These are phyloP conservation scores for Prionace glauca DNA, from an alignment of 2,797 vertebrate genomes.

Conservation along the genomic window DNA sequence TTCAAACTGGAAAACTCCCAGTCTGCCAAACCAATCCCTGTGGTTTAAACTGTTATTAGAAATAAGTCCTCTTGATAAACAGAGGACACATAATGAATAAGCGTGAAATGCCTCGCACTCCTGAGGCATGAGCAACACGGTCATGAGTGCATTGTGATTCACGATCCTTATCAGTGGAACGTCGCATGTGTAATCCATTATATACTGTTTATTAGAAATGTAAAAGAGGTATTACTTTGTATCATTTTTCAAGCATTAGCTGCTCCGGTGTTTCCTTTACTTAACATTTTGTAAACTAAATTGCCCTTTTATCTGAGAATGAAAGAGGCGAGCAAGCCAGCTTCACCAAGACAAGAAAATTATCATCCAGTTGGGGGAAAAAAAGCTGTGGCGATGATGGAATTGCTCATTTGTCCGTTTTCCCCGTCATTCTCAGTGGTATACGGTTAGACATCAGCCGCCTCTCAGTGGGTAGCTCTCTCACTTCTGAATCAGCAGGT, in stretches of 20 bases:
- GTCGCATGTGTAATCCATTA: not conserved
- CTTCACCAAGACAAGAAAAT: not conserved
- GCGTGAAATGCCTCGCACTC: not conserved
- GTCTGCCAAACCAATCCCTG: slow-evolving; percentile 14
- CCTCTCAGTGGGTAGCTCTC: not conserved
- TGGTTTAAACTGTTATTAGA: not conserved
- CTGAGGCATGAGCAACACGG: not conserved
- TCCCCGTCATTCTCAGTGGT: not conserved
- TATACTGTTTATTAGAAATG: not conserved
- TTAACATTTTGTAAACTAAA: not conserved
- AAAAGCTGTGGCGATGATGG: not conserved
- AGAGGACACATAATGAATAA: not conserved
- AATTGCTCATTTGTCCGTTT: not conserved
- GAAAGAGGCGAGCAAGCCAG: not conserved
- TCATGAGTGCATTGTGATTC: not conserved
- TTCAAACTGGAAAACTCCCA: slow-evolving; percentile 22
- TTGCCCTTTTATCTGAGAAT: not conserved
- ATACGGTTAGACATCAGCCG: not conserved
- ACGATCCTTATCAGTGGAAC: not conserved
- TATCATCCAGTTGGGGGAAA: not conserved
- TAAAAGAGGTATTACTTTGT: not conserved
- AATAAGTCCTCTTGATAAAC: slow-evolving; percentile 2
- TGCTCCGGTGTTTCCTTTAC: not conserved
- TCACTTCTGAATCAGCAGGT: not conserved
- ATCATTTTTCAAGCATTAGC: not conserved